Evolutionary conservation across 2,113 vertebrate species (phyloP), one percentile per base, ranked within the genome.

Genomic region (Callospermophilus lateralis): DNA sequence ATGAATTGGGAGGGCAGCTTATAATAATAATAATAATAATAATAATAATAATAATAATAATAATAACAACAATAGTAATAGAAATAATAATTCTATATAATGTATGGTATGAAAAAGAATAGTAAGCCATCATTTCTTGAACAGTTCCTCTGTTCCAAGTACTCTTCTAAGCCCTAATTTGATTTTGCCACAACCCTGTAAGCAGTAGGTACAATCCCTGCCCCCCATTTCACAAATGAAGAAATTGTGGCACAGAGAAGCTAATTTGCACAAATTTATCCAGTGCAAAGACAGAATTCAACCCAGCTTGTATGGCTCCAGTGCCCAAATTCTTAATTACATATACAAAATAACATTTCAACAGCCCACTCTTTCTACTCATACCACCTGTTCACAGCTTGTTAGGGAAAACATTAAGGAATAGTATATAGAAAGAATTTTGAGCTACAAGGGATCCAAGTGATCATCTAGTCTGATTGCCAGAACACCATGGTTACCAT

Each of bases 401-500:
- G 28, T 53, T 45, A n/a, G 67, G 34, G 77, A 86, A 86, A 95
- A 51, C 48, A 51, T 51, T 51, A 87, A 87, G n/a, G 30, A 92
- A 87, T 39, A 72, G 72, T 55, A 78, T 26, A 78, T 45, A 85
- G 63, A 91, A 86, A 77, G 28, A 79, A 72, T 79, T 63, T 63
- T 86, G 53, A 92, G 45, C 83, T 72, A 34, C 65, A 65, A 80
- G 24, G 20, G 30, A 85, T 77, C 63, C 61, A 78, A 95, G 53
- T 53, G 34, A 92, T 95, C 42, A 87, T 87, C 65, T 67, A 87
- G 10, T 86, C 74, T 81, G 94, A 81, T 74, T 95, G 89, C 83
- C 94, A 95, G 83, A 92, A 81, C 30, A 55, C 89, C 89, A 92
- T 95, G 89, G 94, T 95, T 95, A 91, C 94, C 83, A 11, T 87